A percentile compares a stretch with the other conserved stretches of the same genome.
phyloP scores from a whole-genome alignment of 2,888 invertebrate genomes.

The Gortyna flavago region DNA sequence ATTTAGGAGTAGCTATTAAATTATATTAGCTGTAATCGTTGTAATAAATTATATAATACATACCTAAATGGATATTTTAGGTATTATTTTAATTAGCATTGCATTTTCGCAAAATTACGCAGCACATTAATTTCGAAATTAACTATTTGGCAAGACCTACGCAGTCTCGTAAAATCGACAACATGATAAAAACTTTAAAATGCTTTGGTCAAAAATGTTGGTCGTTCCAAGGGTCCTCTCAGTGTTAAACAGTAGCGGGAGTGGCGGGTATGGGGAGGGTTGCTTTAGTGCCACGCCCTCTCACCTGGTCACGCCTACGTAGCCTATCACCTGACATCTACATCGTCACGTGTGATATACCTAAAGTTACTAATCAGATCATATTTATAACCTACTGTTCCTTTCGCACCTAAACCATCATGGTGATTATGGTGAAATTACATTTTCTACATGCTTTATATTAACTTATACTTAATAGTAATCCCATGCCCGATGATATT shows the following conservation, averaged over 20 bases:
- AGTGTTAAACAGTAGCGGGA: slow-evolving; percentile 60
- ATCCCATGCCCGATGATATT: background rate
- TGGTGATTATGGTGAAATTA: background rate
- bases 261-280: slow-evolving; percentile 69
- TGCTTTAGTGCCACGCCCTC: slow-evolving; percentile 72
- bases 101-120: background rate
- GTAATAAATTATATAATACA: slow-evolving; percentile 44
- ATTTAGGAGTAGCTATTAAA: slow-evolving; percentile 43
- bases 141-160: background rate
- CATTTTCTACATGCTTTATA: background rate
- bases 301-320: slow-evolving; percentile 77
- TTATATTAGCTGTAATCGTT: slow-evolving; percentile 46
- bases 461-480: background rate
- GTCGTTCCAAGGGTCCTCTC: slow-evolving; percentile 16
- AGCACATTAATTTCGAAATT: background rate
- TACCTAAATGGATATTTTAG: slow-evolving; percentile 22
- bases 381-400: slow-evolving; percentile 9
- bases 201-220: slow-evolving; percentile 4
- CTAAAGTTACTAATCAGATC: slow-evolving; percentile 34
- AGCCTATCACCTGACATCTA: slow-evolving; percentile 62
- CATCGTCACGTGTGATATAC: slow-evolving; percentile 42
- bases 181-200: background rate
- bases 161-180: background rate
- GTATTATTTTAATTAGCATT: slow-evolving; percentile 17
- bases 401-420: background rate